Base-by-base conservation (phyloP, 2,888 invertebrate species). In the Tinea trinotella region DNA sequence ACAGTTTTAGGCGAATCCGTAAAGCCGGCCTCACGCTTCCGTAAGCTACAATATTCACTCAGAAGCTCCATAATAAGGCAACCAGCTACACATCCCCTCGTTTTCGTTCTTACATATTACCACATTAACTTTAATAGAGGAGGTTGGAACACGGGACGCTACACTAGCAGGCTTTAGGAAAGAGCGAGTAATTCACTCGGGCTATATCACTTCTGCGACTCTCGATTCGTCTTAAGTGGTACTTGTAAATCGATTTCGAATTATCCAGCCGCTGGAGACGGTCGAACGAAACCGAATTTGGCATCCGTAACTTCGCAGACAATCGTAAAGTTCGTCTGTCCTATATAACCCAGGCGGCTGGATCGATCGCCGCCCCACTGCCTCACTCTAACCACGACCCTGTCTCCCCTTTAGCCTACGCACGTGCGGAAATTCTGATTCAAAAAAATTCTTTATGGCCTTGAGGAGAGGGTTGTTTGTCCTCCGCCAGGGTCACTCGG, bases 291-390 rank as follows among this genome's bases (percentile, higher is more conserved):
- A 50, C 50, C 50, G 50, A 50, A 18, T 50, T n/a, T 19, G 48
- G 13, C 40, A 40, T 40, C 40, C 40, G 40, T 18, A 52, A 52
- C 19, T 12, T 30, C 40, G 34, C 20, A 53, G 53, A 53, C 53
- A 63, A 62, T 61, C 63, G 64, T 64, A 62, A 72, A 77, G 71
- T 79, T 76, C 68, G 66, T 65, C 66, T 75, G 79, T 73, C 77
- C 82, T 82, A 83, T 83, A 77, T 82, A 82, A 19, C 73, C 77
- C 76, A 74, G 76, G 74, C 68, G 61, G 54, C 54, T 53, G 70
- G 77, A 84, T 84, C 79, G 84, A 84, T 76, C 63, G 69, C 53
- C 80, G 83, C 72, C 77, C 84, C 76, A 83, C 76, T 82, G 81
- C 75, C 81, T 78, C 70, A 80, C 15, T 40, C 19, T 12, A 6